Conservation (phyloP, 2,888 invertebrate species). For the Junonia oenone region DNA sequence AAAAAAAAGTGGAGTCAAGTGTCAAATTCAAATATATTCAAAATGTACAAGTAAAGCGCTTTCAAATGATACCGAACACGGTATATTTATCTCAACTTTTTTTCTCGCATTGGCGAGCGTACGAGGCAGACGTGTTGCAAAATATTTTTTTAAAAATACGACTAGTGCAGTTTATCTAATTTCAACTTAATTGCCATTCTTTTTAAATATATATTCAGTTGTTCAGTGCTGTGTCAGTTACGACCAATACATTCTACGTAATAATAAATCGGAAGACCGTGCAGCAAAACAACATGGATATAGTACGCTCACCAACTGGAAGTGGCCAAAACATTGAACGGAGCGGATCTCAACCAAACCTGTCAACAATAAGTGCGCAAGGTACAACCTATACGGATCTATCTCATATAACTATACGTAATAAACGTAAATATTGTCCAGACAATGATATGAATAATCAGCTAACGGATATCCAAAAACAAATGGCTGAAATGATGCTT, state of each 20-base stretch:
- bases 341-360: constrained; percentile 14
- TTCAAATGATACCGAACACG: too few species aligned
- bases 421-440: constrained; percentile 10
- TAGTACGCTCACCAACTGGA: constrained; percentile 15
- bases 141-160: not conserved
- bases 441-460: constrained; percentile 6
- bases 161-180: not conserved
- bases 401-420: constrained; percentile 1
- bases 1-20: too few species aligned
- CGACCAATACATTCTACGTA: not conserved
- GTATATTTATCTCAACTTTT: too few species aligned
- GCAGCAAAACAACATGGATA: constrained; percentile 1
- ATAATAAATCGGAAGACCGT: not conserved
- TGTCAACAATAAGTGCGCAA: not conserved
- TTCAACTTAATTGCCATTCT: not conserved
- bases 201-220: not conserved
- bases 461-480: constrained; percentile 15
- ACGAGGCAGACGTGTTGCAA: not conserved
- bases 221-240: not conserved
- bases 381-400: not conserved
- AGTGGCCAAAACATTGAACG: constrained; percentile 4
- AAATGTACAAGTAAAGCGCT: too few species aligned
- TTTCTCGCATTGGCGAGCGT: not conserved
- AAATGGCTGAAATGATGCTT: constrained; percentile 18
- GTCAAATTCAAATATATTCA: too few species aligned